phyloP scores from a whole-genome alignment of 2,113 vertebrate species.

The Psephotus haematonotus region DNA sequence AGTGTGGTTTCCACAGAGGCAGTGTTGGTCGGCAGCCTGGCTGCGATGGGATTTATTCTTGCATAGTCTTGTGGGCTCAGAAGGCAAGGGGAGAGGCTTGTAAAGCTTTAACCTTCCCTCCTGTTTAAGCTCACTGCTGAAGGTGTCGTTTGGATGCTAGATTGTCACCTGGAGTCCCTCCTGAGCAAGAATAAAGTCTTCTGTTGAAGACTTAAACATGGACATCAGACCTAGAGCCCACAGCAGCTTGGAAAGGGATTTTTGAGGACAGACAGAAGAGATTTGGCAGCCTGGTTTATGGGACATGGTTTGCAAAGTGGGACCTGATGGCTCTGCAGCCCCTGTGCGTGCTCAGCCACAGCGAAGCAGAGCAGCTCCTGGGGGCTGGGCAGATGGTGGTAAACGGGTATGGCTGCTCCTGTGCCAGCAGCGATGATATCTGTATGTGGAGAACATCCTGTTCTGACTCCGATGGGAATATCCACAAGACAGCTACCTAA shows the following conservation, averaged over 20 bases:
- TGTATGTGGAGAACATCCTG: not conserved
- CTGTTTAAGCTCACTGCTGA: not conserved
- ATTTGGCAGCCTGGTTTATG: not conserved
- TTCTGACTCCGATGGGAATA: not conserved
- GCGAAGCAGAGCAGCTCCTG: not conserved
- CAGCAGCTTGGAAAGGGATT: not conserved
- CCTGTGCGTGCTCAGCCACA: not conserved
- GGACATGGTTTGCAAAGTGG: not conserved
- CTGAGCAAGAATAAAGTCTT: not conserved
- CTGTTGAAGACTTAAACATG: not conserved
- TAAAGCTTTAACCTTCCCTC: not conserved
- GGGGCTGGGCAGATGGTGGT: not conserved
- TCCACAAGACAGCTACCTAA: slow-evolving; percentile 8
- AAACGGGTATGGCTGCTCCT: not conserved
- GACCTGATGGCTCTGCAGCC: not conserved
- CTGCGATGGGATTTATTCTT: not conserved
- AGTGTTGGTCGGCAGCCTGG: not conserved
- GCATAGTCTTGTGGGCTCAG: not conserved
- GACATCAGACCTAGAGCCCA: not conserved
- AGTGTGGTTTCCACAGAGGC: not conserved
- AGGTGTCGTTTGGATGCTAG: accelerated
- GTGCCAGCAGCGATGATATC: not conserved
- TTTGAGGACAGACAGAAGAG: not conserved
- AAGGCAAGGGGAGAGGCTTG: not conserved
- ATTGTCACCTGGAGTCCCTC: not conserved